Percentiles rank a stretch among this genome's conserved stretches.
Conservation (phyloP, 2,888 invertebrate genomes). For the Agapostemon virescens region DNA sequence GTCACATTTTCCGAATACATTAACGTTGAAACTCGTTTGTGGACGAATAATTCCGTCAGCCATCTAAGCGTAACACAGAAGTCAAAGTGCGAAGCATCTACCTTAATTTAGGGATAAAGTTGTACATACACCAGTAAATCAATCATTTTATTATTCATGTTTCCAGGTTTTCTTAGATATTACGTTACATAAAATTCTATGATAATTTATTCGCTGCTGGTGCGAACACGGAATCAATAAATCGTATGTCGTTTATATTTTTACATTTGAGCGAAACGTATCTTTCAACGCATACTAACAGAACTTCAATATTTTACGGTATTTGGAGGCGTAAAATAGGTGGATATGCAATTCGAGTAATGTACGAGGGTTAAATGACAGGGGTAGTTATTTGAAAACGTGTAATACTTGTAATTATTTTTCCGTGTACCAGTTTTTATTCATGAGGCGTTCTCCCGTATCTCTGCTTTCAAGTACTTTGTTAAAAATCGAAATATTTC, state of each 20-base stretch:
- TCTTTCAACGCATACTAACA: neutral
- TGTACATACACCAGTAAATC: neutral
- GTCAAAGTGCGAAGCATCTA: too few species aligned
- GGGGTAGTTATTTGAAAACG: neutral
- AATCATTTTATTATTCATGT: neutral
- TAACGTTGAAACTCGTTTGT: too few species aligned
- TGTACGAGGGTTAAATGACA: neutral
- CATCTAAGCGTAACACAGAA: too few species aligned
- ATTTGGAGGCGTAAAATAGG: too few species aligned
- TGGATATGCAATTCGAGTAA: too few species aligned
- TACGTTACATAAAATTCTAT: neutral
- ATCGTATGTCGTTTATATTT: neutral
- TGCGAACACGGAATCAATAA: neutral
- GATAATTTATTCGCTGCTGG: neutral
- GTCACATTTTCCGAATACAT: too few species aligned
- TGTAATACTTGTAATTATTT: neutral
- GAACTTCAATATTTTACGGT: neutral
- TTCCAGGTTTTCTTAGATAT: neutral
- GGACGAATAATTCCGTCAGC: too few species aligned
- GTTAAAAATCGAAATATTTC: too few species aligned
- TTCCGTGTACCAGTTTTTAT: neutral
- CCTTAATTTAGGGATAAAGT: too few species aligned
- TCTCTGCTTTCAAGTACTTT: too few species aligned
- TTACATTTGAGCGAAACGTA: neutral
- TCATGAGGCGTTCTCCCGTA: neutral